Base-by-base conservation (phyloP, 2,797 vertebrate genomes). In the Urophycis tenuis region DNA sequence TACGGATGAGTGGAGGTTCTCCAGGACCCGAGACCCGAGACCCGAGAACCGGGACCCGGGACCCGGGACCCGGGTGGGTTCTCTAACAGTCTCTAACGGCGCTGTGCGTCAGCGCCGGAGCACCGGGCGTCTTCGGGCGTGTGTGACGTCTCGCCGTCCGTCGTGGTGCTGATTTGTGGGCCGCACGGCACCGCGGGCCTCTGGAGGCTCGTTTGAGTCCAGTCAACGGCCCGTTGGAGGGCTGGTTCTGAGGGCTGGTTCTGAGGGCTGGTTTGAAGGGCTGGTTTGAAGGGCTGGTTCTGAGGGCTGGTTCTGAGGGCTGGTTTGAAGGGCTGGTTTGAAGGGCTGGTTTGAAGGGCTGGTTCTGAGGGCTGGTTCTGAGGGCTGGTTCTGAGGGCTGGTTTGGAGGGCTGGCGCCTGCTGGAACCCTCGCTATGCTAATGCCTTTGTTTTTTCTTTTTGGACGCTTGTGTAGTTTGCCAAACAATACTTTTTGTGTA, bases 1-100 rank as follows among this genome's bases (percentile, higher is more conserved):
- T 86, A 90, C 77, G 73, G 88, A 90, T 85, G 86, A 78, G 72
- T 39, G 70, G 76, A 79, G 80, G 79, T 81, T 86, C 81, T n/a
- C n/a, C n/a, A n/a, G n/a, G n/a, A n/a, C n/a, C 30, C 53, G 83
- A 79, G 79, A 85, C 78, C 85, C 72, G n/a, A n/a, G n/a, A n/a
- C n/a, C n/a, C n/a, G n/a, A n/a, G n/a, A n/a, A n/a, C n/a, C n/a
- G n/a, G n/a, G n/a, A n/a, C n/a, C n/a, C n/a, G n/a, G n/a, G n/a
- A n/a, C n/a, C n/a, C n/a, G n/a, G n/a, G n/a, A n/a, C n/a, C n/a
- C n/a, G n/a, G n/a, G n/a, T n/a, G n/a, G n/a, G n/a, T n/a, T n/a
- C n/a, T n/a, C n/a, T n/a, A n/a, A n/a, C n/a, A n/a, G n/a, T n/a
- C n/a, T 64, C 78, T 79, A 82, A 79, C 82, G 77, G 81, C 73